Base-by-base conservation (phyloP, 2,888 invertebrate genomes). In the Cheilosia pagana region DNA sequence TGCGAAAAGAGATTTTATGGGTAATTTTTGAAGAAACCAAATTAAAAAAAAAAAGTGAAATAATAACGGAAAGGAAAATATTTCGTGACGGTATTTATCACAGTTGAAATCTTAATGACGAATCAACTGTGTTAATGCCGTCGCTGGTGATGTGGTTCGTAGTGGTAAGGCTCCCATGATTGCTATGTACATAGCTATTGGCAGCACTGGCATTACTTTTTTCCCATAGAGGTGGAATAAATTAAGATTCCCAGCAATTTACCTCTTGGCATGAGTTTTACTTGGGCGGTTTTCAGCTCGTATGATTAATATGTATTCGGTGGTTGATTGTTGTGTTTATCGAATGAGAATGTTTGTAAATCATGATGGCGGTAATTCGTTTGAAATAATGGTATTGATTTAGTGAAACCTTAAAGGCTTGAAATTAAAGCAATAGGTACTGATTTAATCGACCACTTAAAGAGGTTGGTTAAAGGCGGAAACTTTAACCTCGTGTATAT, bases 11-110 rank as follows among this genome's bases (percentile, higher is more conserved):
- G 25, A 12, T 16, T 19, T 41, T n/a, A 41, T 16, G 6, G 19
- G 6, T 12, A 5, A n/a, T 41, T 57, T 21, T 4, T 39, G 21
- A 28, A 21, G 16, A 39, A 23, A 19, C 16, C 3, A 16, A 65
- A 68, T 0, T 23, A 43, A 55, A 55, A 39, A 50, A 28, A 35
- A 53, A 41, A 21, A 1, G 21, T 12, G n/a, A 68, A 45, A 16
- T 8, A 70, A 70, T 41, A 23, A 35, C n/a, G 4, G 14, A 57
- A 67, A 41, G 25, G 55, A 55, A 41, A 68, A 65, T 50, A 57
- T 65, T 65, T 75, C 75, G 59, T 75, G 75, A 59, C 65, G 55
- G 39, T 41, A 67, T 67, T 75, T 75, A 67, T 75, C 75, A 67
- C 41, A 48, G 21, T 7, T 59, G 28, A 59, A 43, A 75, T 75